These are phyloP conservation scores for Miniopterus natalensis DNA, from an alignment of 2,113 vertebrate genomes.

Conservation along the genomic window DNA sequence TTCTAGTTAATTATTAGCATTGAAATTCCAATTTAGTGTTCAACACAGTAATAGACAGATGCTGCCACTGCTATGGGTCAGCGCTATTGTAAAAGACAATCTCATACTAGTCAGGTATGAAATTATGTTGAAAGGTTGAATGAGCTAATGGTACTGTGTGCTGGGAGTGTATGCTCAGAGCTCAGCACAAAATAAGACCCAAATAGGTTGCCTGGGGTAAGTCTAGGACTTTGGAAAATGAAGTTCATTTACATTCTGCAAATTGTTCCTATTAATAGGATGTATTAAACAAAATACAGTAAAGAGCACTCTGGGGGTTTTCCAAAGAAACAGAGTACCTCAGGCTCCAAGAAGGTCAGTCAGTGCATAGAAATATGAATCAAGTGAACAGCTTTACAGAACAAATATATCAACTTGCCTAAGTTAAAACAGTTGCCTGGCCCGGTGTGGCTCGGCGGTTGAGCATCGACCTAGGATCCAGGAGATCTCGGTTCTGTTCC, in stretches of 20 bases:
- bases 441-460: no score
- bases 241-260: constrained; percentile 48
- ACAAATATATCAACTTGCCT: not conserved
- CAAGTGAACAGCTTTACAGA: not conserved
- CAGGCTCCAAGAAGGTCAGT: not conserved
- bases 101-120: constrained; percentile 53
- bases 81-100: constrained; percentile 36
- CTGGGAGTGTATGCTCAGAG: not conserved
- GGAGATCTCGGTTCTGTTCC: no score
- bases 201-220: not conserved
- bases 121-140: constrained; percentile 35
- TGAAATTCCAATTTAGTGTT: constrained; percentile 74
- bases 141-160: not conserved
- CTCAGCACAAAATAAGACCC: not conserved
- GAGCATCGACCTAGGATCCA: no score
- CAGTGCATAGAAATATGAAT: not conserved
- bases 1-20: constrained; percentile 74
- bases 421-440: not conserved
- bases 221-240: constrained; percentile 35
- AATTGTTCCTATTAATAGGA: constrained; percentile 33
- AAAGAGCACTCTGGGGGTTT: not conserved
- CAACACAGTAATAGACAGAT: constrained; percentile 63
- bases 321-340: constrained; percentile 23
- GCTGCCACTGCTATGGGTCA: constrained; percentile 53
- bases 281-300: constrained; percentile 36